These are phyloP conservation scores for Amblyteles armatorius DNA, from an alignment of 2,888 invertebrate species.

Conservation along the genomic window DNA sequence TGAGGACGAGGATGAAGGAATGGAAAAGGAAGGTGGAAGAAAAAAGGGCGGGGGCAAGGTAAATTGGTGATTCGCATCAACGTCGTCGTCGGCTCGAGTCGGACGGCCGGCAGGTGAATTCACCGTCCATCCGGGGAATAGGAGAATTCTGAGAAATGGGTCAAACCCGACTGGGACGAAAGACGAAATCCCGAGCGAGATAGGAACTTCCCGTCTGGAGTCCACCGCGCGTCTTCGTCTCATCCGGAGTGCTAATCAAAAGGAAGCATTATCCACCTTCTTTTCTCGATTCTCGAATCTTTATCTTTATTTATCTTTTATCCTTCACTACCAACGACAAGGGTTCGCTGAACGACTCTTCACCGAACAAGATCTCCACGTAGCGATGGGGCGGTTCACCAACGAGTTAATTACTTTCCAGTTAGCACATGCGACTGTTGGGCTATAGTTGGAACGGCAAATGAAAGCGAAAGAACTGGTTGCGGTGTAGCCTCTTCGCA, in stretches of 20 bases:
- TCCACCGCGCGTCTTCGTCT: slow-evolving; percentile 28
- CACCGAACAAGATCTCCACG: slow-evolving; percentile 21
- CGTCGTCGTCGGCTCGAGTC: slow-evolving; percentile 38
- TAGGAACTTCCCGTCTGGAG: slow-evolving; percentile 51
- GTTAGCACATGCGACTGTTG: slow-evolving; percentile 29
- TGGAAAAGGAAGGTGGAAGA: slow-evolving; percentile 43
- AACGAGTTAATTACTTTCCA: slow-evolving; percentile 48
- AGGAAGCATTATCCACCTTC: slow-evolving; percentile 21
- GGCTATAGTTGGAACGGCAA: neutral
- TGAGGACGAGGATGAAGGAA: slow-evolving; percentile 55
- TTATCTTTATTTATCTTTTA: slow-evolving; percentile 25
- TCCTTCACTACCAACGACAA: slow-evolving; percentile 48
- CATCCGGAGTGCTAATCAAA: slow-evolving; percentile 54
- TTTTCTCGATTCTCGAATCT: slow-evolving; percentile 4
- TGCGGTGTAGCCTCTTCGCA: neutral
- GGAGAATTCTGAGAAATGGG: slow-evolving; percentile 28
- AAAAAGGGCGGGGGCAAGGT: slow-evolving; percentile 33
- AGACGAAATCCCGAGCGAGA: slow-evolving; percentile 41
- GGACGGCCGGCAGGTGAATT: slow-evolving; percentile 37
- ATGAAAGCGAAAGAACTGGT: neutral
- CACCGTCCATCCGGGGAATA: slow-evolving; percentile 30
- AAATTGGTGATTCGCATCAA: slow-evolving; percentile 48
- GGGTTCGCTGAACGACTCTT: slow-evolving; percentile 31
- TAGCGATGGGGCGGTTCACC: slow-evolving; percentile 10
- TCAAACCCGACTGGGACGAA: slow-evolving; percentile 41